Evolutionary conservation across 2,113 vertebrate species (phyloP).

Genomic region (Microcebus ravelobensis): DNA sequence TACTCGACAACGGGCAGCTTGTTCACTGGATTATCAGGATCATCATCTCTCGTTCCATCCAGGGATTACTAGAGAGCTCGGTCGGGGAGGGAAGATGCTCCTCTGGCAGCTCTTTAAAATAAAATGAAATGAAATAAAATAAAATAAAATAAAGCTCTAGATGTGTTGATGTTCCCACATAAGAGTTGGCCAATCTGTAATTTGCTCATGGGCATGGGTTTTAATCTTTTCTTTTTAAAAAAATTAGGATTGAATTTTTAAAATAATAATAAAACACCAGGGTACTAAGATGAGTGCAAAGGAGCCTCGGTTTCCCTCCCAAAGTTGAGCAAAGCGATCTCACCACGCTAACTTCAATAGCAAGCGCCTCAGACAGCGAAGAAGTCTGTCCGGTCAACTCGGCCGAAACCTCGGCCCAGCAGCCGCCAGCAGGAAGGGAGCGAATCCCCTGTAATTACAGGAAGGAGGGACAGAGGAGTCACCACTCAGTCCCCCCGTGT

Average conservation of each 20-base stretch:
- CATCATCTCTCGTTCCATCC: neutral
- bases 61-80: neutral
- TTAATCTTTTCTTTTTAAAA: neutral
- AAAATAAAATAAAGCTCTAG: neutral
- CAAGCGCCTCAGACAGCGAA: neutral
- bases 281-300: neutral
- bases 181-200: neutral
- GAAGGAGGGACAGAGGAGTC: neutral
- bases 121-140: neutral
- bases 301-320: neutral
- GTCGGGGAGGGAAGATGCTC: neutral
- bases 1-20: no score
- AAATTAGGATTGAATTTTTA: neutral
- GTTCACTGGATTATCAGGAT: neutral
- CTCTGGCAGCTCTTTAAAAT: neutral
- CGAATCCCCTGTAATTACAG: neutral
- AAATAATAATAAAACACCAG: neutral
- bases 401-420: neutral
- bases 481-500: neutral
- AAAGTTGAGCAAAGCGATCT: neutral
- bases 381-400: neutral
- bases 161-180: neutral
- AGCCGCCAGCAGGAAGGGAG: neutral
- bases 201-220: neutral
- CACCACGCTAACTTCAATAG: neutral